phyloP scores from a whole-genome alignment of 2,113 vertebrate genomes.

The Aphyosemion australe region DNA sequence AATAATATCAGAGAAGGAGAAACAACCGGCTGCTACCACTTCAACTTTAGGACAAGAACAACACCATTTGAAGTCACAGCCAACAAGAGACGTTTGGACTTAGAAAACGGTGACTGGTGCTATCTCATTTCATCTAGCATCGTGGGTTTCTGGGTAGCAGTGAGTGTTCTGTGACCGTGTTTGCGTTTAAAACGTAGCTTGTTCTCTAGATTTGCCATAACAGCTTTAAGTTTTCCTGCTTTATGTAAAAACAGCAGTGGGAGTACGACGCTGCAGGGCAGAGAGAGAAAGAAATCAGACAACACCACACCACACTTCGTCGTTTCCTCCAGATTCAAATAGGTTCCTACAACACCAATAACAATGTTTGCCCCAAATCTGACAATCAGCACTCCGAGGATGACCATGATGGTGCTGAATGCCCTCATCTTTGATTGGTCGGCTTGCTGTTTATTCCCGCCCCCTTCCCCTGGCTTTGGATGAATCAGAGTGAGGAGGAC shows the following conservation, averaged over 20 bases:
- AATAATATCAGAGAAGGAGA: too few relatives aligned
- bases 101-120: too few relatives aligned
- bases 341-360: not conserved
- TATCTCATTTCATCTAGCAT: too few relatives aligned
- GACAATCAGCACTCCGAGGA: not conserved
- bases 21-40: too few relatives aligned
- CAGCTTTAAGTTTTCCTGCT: not conserved
- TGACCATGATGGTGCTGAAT: not conserved
- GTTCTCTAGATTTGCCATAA: too few relatives aligned
- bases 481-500: not conserved
- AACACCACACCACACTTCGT: not conserved
- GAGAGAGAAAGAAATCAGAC: not conserved
- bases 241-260: not conserved
- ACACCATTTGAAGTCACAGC: too few relatives aligned
- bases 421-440: not conserved
- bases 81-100: too few relatives aligned
- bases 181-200: too few relatives aligned
- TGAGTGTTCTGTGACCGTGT: too few relatives aligned
- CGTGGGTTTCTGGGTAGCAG: too few relatives aligned
- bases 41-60: too few relatives aligned
- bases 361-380: not conserved
- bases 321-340: too few relatives aligned
- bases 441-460: not conserved
- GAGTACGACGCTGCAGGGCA: conserved; percentile 5
- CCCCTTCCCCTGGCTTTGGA: not conserved